Percentiles rank a stretch among this genome's conserved stretches.
Conservation (phyloP, 2,113 vertebrate species). For the Xyliphius kryptos region DNA sequence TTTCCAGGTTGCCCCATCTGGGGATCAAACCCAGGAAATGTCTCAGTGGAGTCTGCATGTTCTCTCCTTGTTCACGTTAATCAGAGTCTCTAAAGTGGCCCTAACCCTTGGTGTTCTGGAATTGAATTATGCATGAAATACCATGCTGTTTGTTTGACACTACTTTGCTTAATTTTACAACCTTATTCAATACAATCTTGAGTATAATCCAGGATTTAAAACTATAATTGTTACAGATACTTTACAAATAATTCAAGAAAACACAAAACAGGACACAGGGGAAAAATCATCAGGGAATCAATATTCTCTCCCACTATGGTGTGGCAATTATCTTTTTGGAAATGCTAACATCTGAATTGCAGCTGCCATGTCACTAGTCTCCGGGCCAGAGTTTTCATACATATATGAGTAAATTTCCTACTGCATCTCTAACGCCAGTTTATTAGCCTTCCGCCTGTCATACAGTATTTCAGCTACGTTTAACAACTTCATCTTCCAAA, state of each 20-base stretch:
- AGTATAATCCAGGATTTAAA: not conserved
- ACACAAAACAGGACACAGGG: not conserved
- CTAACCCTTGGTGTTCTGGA: no score
- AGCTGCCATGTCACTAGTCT: not conserved
- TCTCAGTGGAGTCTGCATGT: no score
- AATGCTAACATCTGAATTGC: constrained; percentile 6
- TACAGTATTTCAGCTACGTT: constrained; percentile 5
- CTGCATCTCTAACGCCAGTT: no score
- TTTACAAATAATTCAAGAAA: constrained; percentile 1
- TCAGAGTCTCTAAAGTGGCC: no score
- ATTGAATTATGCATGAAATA: constrained; percentile 30
- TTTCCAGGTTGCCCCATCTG: no score
- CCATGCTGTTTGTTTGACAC: constrained; percentile 27
- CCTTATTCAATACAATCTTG: no score
- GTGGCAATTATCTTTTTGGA: constrained; percentile 3
- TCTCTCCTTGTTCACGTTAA: no score
- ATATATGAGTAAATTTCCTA: constrained; percentile 7
- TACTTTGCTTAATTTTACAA: constrained; percentile 7
- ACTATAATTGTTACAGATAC: not conserved
- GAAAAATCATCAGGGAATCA: not conserved
- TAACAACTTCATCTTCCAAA: constrained; percentile 6
- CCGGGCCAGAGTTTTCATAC: not conserved
- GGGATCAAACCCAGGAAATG: no score
- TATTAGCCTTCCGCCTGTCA: constrained; percentile 2
- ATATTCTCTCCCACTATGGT: not conserved